These are phyloP conservation scores for Hirundo rustica DNA, from an alignment of 2,797 vertebrate genomes.

Conservation along the genomic window DNA sequence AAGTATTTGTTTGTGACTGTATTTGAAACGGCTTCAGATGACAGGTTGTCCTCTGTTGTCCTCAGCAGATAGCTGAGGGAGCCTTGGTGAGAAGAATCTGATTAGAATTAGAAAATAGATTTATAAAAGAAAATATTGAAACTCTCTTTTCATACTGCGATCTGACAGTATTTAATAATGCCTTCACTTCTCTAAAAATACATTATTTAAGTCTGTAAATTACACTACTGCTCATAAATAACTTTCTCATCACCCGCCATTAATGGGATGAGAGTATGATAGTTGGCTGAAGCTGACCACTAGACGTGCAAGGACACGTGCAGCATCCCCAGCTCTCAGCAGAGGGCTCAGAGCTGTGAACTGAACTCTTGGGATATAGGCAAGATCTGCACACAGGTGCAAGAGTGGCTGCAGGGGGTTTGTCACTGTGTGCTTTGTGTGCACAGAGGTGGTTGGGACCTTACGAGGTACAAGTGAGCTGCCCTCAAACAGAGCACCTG, in stretches of 20 bases:
- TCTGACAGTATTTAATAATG: neutral
- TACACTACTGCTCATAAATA: neutral
- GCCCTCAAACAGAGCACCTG: neutral
- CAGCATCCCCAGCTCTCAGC: neutral
- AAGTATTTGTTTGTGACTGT: slow-evolving; percentile 44
- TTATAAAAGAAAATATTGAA: slow-evolving; percentile 38
- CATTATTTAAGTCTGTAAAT: neutral
- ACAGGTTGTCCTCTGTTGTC: slow-evolving; percentile 32
- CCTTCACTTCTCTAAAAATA: neutral
- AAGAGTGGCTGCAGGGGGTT: neutral
- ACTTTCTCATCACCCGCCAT: neutral
- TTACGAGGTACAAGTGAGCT: neutral
- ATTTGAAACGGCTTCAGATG: slow-evolving; percentile 43
- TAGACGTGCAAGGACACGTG: neutral
- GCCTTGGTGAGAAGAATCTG: neutral
- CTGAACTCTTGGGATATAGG: neutral
- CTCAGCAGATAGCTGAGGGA: neutral
- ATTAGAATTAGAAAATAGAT: neutral
- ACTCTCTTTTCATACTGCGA: neutral
- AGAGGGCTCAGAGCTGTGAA: neutral
- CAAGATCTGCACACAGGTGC: neutral
- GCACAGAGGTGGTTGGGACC: neutral
- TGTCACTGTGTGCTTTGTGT: neutral
- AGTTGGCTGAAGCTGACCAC: neutral
- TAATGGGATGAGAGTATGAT: neutral